phyloP scores from a whole-genome alignment of 2,797 vertebrate species.

The Otolemur crassicaudatus region DNA sequence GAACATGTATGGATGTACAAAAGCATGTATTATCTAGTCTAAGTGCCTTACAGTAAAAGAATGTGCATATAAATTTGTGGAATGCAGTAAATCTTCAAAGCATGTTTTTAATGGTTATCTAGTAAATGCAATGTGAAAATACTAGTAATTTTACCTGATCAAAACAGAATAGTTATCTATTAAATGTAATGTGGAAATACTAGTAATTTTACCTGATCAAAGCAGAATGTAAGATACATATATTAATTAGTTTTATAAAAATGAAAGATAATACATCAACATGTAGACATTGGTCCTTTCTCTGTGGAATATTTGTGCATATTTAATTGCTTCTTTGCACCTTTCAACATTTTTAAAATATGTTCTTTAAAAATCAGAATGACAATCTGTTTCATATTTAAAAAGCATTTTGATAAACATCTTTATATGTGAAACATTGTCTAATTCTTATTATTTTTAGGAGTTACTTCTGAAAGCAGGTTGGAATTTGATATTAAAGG shows the following conservation, averaged over 20 bases:
- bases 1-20: background rate
- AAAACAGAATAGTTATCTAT: background rate
- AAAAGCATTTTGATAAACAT: background rate
- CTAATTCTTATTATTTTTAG: constrained; percentile 27
- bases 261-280: background rate
- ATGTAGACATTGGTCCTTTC: background rate
- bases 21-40: background rate
- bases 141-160: background rate
- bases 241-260: background rate
- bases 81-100: background rate
- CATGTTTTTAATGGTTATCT: background rate
- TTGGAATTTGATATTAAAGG: background rate
- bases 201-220: background rate
- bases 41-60: background rate
- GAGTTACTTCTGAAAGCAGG: background rate
- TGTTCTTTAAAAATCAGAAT: background rate
- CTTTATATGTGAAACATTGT: background rate
- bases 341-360: background rate
- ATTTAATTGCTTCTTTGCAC: background rate
- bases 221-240: background rate
- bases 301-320: background rate
- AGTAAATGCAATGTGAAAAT: background rate
- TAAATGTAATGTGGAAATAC: background rate
- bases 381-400: background rate
- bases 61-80: background rate